Evolutionary conservation across 2,113 vertebrate species (phyloP), one percentile per base, ranked within the genome.

Genomic region (Embiotoca jacksoni): DNA sequence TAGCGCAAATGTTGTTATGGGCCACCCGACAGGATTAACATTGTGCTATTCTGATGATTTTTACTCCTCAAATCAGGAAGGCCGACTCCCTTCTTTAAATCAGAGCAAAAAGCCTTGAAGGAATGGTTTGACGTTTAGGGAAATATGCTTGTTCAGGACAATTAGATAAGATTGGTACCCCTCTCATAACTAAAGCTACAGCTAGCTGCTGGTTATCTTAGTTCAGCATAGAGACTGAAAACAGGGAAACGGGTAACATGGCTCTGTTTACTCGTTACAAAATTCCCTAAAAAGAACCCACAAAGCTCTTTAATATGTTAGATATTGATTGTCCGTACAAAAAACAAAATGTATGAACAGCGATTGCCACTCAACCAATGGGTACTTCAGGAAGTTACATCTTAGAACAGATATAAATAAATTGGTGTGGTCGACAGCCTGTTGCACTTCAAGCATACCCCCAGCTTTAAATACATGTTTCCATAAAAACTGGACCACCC

Each of bases 21-120:
- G 23, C 7, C 15, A 31, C 7, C 8, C 1, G n/a, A 15, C n/a
- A 58, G 15, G 15, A 52, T 58, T 64, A 75, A 30, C 44, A 67
- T 69, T 37, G 15, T 74, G 23, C 4, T 46, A 7, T 16, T 69
- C 56, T 30, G 49, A 16, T 57, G 10, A 53, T 64, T 75, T 75
- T 55, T 33, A 33, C 32, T 30, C 13, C 31, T 44, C 64, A 71
- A 70, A 70, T 61, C 16, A 7, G 36, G 33, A 70, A 4, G 31
- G 11, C 31, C 39, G 2, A 37, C 47, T 60, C 54, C 15, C 39
- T 54, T 72, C 32, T 60, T 47, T 52, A 41, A 61, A 74, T 78
- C 15, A 41, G 16, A 62, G 16, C 35, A 47, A 55, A 31, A 57
- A 62, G 56, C 44, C 47, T 67, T 56, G 39, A 66, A 53, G 36